phyloP scores from a whole-genome alignment of 2,113 vertebrate genomes.

The Chloropsis cyanopogon region DNA sequence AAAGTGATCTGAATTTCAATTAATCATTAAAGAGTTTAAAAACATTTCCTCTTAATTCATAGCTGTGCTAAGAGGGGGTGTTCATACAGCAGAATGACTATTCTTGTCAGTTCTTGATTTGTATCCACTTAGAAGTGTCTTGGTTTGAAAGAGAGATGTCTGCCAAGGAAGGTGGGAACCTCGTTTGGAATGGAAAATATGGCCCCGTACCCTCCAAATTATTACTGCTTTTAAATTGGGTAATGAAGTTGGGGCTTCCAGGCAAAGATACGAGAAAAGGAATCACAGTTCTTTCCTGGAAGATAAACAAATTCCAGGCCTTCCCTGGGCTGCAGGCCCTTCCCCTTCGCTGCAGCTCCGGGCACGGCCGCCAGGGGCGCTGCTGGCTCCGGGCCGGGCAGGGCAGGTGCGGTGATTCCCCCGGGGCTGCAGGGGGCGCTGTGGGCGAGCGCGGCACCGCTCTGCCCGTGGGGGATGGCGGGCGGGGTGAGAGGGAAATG shows the following conservation, averaged over 20 bases:
- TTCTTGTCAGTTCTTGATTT: neutral
- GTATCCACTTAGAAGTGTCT: neutral
- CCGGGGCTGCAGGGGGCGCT: neutral
- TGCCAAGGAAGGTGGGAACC: rapidly evolving
- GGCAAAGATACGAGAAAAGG: neutral
- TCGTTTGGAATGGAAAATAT: neutral
- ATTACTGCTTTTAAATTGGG: neutral
- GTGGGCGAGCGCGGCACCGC: neutral
- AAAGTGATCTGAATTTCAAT: neutral
- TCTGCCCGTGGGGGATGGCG: too few relatives aligned
- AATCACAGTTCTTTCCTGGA: neutral
- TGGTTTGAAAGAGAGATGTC: neutral
- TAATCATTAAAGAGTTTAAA: neutral
- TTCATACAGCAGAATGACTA: neutral
- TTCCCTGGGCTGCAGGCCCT: neutral
- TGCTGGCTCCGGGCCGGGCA: neutral
- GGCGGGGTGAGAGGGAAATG: neutral
- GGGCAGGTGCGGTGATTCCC: neutral
- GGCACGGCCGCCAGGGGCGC: neutral
- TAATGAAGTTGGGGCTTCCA: neutral
- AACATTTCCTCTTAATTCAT: neutral
- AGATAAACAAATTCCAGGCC: too few relatives aligned
- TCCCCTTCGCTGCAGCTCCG: neutral
- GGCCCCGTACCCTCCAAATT: neutral
- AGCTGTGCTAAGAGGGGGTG: neutral